Evolutionary conservation across 2,888 invertebrate species (phyloP).

Genomic region (Temnothorax unifasciatus): DNA sequence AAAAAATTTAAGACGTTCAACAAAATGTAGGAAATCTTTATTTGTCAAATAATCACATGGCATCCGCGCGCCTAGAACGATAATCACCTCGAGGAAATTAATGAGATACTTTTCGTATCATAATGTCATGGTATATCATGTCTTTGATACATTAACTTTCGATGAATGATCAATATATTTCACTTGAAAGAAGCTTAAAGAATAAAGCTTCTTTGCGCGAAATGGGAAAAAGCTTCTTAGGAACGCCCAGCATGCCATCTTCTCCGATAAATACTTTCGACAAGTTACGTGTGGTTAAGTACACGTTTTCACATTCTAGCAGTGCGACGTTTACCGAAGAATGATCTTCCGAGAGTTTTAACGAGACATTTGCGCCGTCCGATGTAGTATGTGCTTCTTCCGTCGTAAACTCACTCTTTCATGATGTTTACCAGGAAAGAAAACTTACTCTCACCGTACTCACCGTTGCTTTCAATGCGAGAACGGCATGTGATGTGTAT

Average conservation of each 20-base stretch:
- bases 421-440: slow-evolving; percentile 6
- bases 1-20: neutral
- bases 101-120: neutral
- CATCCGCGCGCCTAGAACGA: neutral
- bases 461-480: neutral
- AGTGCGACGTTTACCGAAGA: slow-evolving; percentile 24
- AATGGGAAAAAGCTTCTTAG: slow-evolving; percentile 36
- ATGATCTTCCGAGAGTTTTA: slow-evolving; percentile 59
- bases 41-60: neutral
- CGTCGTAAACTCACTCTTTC: slow-evolving; percentile 47
- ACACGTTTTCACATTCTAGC: slow-evolving; percentile 52
- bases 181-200: neutral
- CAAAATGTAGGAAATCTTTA: neutral
- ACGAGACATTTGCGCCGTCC: slow-evolving; percentile 36
- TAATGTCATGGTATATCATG: neutral
- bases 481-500: neutral
- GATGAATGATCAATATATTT: slow-evolving; percentile 39
- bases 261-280: slow-evolving; percentile 51
- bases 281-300: slow-evolving; percentile 48
- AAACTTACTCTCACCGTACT: slow-evolving; percentile 32
- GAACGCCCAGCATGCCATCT: slow-evolving; percentile 21
- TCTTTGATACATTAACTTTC: slow-evolving; percentile 1
- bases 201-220: slow-evolving; percentile 31
- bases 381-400: slow-evolving; percentile 6
- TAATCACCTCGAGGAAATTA: neutral